These are phyloP conservation scores for Steinernema carpocapsae DNA, from an alignment of 2,888 invertebrate species.

Conservation along the genomic window DNA sequence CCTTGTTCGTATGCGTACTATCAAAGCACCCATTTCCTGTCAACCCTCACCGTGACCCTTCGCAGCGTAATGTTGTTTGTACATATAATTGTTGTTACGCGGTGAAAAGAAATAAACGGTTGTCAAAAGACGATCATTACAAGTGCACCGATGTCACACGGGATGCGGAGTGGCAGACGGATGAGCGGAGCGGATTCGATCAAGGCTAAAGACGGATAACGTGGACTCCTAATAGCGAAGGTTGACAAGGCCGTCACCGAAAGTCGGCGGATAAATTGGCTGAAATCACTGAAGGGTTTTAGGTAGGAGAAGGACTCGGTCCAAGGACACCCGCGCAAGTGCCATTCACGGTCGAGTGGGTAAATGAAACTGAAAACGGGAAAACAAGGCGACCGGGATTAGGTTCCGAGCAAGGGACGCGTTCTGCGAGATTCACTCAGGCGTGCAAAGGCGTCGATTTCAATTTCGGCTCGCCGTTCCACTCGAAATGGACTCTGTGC, in stretches of 20 bases:
- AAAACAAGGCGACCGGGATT: conserved; percentile 5
- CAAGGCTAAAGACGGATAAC: neutral
- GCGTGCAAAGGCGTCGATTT: neutral
- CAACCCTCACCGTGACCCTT: conserved; percentile 1
- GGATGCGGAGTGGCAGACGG: conserved; percentile 3
- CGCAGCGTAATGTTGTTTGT: conserved; percentile 2
- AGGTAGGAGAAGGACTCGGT: conserved; percentile 21
- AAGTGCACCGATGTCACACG: neutral
- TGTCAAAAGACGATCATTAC: neutral
- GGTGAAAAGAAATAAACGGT: conserved; percentile 16
- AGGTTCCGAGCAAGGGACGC: neutral
- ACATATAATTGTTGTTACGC: conserved; percentile 14
- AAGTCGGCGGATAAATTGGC: conserved; percentile 3
- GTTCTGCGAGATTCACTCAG: neutral
- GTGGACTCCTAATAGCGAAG: neutral
- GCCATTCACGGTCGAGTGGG: conserved; percentile 31
- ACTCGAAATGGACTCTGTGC: neutral
- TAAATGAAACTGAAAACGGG: conserved; percentile 20
- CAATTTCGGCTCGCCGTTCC: conserved; percentile 1
- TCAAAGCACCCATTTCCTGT: neutral
- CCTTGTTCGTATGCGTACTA: neutral
- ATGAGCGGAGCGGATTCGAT: neutral
- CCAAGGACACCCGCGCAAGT: conserved; percentile 6
- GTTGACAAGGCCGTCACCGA: neutral
- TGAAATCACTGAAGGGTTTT: conserved; percentile 4